phyloP scores from a whole-genome alignment of 2,888 invertebrate genomes.

The Drosophila differens region DNA sequence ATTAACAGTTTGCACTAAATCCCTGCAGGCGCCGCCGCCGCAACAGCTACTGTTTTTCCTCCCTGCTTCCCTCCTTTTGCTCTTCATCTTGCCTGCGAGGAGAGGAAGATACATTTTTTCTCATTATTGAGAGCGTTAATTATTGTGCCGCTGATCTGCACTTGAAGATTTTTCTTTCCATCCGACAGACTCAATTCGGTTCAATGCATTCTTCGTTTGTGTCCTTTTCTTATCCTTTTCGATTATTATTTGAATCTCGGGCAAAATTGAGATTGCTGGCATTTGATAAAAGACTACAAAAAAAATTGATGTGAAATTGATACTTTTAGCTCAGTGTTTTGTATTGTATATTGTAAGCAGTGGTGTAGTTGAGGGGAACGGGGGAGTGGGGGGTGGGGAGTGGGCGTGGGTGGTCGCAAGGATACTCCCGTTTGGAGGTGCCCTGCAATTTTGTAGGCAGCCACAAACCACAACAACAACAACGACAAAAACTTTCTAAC shows the following conservation, averaged over 20 bases:
- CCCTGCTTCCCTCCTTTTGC: background rate
- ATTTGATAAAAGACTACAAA: constrained; percentile 55
- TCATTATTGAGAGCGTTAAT: constrained; percentile 74
- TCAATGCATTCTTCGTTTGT: constrained; percentile 56
- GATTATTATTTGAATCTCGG: constrained; percentile 70
- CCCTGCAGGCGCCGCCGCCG: constrained; percentile 76
- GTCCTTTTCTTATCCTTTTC: constrained; percentile 54
- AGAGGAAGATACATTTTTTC: constrained; percentile 38
- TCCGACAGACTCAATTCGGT: constrained; percentile 46
- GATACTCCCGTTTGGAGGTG: background rate
- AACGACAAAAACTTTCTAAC: constrained; percentile 71
- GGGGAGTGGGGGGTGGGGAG: background rate
- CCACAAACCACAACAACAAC: background rate
- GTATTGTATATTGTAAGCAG: background rate
- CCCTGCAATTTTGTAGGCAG: constrained; percentile 7
- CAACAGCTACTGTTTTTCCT: constrained; percentile 25
- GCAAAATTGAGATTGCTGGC: constrained; percentile 56
- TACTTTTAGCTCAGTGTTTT: constrained; percentile 57
- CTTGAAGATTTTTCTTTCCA: constrained; percentile 58
- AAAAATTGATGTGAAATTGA: constrained; percentile 56
- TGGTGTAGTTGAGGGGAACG: background rate
- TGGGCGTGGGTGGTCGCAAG: constrained; percentile 64
- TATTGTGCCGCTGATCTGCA: constrained; percentile 50
- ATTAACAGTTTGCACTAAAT: constrained; percentile 73
- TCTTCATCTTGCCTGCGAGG: background rate